Percentiles rank a stretch among this genome's conserved stretches.
Evolutionary conservation across 2,113 vertebrate species (phyloP).

Genomic region (Actenoides lindsayi): DNA sequence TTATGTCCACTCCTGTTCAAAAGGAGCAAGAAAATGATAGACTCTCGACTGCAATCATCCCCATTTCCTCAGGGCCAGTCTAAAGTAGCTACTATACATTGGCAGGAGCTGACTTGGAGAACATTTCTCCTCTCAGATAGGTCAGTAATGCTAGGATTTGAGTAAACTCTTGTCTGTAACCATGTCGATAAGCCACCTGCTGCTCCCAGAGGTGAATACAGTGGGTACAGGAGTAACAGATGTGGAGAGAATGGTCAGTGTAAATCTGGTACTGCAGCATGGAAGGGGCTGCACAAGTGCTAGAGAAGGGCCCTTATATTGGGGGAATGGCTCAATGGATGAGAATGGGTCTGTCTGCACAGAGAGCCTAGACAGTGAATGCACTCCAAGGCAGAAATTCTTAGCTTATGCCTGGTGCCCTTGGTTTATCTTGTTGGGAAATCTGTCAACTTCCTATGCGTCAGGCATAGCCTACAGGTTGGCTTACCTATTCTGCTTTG

Average conservation of each 20-base stretch:
- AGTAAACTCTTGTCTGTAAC: not conserved
- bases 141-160: not conserved
- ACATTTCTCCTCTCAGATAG: not conserved
- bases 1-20: not conserved
- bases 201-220: not conserved
- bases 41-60: not conserved
- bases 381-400: not conserved
- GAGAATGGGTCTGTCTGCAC: not conserved
- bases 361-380: not conserved
- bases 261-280: accelerated
- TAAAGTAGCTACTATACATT: not conserved
- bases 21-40: not conserved
- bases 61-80: not conserved
- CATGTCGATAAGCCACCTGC: not conserved
- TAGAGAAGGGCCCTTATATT: not conserved
- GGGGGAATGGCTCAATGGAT: accelerated
- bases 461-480: not conserved
- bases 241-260: not conserved
- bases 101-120: not conserved
- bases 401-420: not conserved
- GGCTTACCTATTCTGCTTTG: not conserved
- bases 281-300: not conserved
- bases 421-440: not conserved
- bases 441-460: accelerated
- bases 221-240: not conserved